A percentile compares a stretch with the other conserved stretches of the same genome.
Evolutionary conservation across 2,113 vertebrate genomes (phyloP).

Genomic region (Hassar affinis): DNA sequence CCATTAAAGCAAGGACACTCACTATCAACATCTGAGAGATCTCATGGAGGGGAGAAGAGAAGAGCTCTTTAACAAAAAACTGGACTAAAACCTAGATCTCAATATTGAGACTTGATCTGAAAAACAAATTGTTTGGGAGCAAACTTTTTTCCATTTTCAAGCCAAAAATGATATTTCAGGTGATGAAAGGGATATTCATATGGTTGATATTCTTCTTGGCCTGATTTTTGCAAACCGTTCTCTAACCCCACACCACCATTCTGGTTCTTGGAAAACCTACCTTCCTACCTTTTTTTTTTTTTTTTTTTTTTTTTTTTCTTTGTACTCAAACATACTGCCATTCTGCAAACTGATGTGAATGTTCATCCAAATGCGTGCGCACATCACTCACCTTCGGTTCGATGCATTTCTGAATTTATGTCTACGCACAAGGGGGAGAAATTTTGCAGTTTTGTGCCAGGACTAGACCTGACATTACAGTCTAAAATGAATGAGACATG

Average conservation of each 20-base stretch:
- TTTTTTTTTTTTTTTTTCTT: neutral
- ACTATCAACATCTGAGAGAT: neutral
- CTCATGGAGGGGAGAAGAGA: neutral
- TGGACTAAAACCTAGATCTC: neutral
- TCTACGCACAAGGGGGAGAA: neutral
- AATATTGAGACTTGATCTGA: neutral
- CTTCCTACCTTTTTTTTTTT: neutral
- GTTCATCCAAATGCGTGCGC: conserved; percentile 1
- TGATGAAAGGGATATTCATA: neutral
- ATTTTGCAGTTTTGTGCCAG: neutral
- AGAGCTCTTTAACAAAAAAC: neutral
- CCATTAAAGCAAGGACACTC: neutral
- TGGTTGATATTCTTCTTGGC: neutral
- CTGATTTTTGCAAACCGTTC: neutral
- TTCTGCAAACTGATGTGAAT: neutral
- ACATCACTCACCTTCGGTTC: neutral
- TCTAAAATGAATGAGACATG: neutral
- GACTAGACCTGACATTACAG: neutral
- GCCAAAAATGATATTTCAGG: neutral
- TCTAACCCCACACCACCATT: neutral
- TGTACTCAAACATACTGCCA: conserved; percentile 4
- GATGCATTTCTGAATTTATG: neutral
- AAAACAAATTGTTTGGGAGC: neutral
- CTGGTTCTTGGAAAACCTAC: neutral
- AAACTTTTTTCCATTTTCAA: neutral